Conservation (phyloP, 2,113 vertebrate species). For the Onychostruthus taczanowskii region DNA sequence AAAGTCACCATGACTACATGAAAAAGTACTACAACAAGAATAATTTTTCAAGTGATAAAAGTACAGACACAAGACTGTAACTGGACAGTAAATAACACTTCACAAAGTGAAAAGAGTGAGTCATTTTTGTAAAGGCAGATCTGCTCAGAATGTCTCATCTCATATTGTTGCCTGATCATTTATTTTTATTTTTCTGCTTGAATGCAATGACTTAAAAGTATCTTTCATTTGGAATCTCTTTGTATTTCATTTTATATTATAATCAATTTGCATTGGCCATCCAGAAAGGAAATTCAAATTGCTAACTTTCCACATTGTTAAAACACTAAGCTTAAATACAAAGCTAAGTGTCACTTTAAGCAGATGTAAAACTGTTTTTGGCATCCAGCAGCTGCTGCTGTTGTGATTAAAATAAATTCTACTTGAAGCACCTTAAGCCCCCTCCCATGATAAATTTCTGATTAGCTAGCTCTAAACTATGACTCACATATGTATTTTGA, state of each 20-base stretch:
- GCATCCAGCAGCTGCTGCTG: neutral
- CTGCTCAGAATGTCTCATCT: neutral
- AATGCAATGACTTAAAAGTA: neutral
- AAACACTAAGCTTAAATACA: neutral
- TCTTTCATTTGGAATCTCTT: neutral
- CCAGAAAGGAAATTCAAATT: neutral
- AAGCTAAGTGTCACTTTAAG: neutral
- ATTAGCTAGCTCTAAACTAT: neutral
- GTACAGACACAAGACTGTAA: neutral
- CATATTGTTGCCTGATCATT: neutral
- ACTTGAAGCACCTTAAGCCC: neutral
- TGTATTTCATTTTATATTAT: neutral
- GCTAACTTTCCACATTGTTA: neutral
- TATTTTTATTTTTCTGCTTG: neutral
- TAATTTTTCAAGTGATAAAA: neutral
- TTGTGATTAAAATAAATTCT: neutral
- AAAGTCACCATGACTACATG: neutral
- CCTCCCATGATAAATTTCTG: neutral
- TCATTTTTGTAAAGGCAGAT: neutral
- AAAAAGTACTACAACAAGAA: neutral
- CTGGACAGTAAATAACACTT: neutral
- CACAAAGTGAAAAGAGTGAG: neutral
- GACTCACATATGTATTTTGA: neutral
- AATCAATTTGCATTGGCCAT: neutral
- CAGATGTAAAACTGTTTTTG: neutral